Evolutionary conservation across 2,797 vertebrate genomes (phyloP), one percentile per base, ranked within the genome.

Genomic region (Antrozous pallidus): DNA sequence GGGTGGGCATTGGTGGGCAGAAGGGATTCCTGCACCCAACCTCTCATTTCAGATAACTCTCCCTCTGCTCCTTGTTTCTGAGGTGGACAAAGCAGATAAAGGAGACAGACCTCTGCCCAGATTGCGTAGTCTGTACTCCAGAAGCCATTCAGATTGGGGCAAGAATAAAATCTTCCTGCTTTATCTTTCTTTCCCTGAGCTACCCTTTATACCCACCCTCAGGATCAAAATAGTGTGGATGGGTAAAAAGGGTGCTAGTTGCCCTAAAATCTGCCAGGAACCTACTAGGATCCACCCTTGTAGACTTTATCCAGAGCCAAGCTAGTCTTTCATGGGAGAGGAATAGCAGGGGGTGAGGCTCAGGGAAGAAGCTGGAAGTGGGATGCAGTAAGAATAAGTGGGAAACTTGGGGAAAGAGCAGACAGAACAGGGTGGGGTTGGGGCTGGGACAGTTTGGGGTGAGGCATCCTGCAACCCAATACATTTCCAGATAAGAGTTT

Each of bases 141-240:
- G 84, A 75, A 73, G 20, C 5, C 31, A 85, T 74, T 31, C 24
- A 63, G 77, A 78, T 28, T 73, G 13, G 38, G 75, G 79, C 42
- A 88, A 42, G 71, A 90, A 84, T 51, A 83, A 92, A 80, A 85
- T 65, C 67, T 94, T 93, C 31, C 28, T 33, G 33, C 14, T 82
- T 22, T 6, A 40, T 74, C 51, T 63, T 91, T 67, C 40, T 83
- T 79, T 78, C 31, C 36, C n/a, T 0, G 0, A 69, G 16, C 20
- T n/a, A 54, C 31, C 6, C 36, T 6, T 6, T 31, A 24, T 3
- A 24, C 31, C 33, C 31, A 13, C 28, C 22, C 54, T 14, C 28
- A 33, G 11, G 33, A 8, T 89, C 56, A 61, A 79, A 82, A 67
- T 70, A 58, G 36, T 11, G 6, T 22, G 24, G 5, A 33, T 42